phyloP scores from a whole-genome alignment of 1,140 invertebrate species.

The Bombus turneri region DNA sequence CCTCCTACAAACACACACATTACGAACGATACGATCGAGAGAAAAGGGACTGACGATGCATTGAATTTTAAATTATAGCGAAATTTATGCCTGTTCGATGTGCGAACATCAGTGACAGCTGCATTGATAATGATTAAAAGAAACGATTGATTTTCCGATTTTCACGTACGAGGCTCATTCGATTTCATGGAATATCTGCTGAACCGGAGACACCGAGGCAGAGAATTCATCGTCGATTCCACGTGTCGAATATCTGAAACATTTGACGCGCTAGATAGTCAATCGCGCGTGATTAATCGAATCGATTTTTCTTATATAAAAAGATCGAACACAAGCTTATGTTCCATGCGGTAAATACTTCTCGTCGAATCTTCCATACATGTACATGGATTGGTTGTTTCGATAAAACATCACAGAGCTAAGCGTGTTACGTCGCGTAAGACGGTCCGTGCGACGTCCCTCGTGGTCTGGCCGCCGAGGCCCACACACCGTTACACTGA shows the following conservation, averaged over 20 bases:
- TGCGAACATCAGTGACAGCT: not conserved
- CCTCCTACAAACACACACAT: not conserved
- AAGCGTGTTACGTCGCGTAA: no score
- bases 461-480: no score
- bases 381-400: no score
- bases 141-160: constrained; percentile 16
- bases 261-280: not conserved
- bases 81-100: not conserved
- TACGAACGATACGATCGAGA: not conserved
- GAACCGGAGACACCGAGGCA: not conserved
- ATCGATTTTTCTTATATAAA: not conserved
- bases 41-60: not conserved
- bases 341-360: not conserved
- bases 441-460: no score
- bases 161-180: not conserved
- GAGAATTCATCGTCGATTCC: not conserved
- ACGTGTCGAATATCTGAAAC: not conserved
- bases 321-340: not conserved
- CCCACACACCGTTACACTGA: no score
- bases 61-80: not conserved
- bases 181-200: not conserved
- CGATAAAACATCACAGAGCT: no score
- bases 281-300: not conserved
- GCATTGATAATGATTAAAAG: constrained; percentile 6
- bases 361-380: not conserved